Percentiles rank a stretch among this genome's conserved stretches.
Conservation (phyloP, 1,140 invertebrate species). For the Drosophila nannoptera region DNA sequence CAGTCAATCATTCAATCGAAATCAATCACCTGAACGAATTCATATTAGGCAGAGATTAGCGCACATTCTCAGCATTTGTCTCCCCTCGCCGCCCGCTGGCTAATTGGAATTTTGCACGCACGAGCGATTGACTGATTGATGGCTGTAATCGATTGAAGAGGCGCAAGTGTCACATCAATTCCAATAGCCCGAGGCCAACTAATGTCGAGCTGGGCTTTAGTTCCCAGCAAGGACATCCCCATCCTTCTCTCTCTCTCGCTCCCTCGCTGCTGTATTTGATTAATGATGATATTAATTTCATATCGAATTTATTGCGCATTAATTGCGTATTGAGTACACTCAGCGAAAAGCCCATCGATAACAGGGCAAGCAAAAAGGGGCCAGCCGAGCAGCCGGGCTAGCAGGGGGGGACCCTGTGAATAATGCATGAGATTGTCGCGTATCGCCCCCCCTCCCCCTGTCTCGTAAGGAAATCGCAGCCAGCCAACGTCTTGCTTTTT, state of each 20-base stretch:
- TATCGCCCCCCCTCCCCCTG: background rate
- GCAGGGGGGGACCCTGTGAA: constrained; percentile 10
- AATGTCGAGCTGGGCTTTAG: background rate
- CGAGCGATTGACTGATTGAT: constrained; percentile 37
- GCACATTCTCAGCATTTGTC: background rate
- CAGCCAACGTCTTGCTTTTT: constrained; percentile 22
- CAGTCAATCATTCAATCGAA: background rate
- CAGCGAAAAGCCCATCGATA: background rate
- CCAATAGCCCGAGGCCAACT: background rate
- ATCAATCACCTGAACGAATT: background rate
- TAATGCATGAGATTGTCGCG: constrained; percentile 7
- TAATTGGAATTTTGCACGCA: constrained; percentile 26
- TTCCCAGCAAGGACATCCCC: background rate
- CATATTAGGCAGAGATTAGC: background rate
- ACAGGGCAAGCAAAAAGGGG: background rate
- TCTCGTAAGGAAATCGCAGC: constrained; percentile 15
- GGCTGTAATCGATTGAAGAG: constrained; percentile 26
- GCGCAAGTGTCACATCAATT: constrained; percentile 32
- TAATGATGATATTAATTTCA: constrained; percentile 16
- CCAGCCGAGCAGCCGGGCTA: too few species aligned
- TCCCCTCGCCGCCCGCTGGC: background rate
- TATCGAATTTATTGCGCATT: constrained; percentile 31
- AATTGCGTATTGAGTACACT: constrained; percentile 29
- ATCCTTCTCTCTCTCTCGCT: background rate
- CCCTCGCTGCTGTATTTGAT: constrained; percentile 3